Conservation (phyloP, 2,113 vertebrate species). For the Odobenus rosmarus region DNA sequence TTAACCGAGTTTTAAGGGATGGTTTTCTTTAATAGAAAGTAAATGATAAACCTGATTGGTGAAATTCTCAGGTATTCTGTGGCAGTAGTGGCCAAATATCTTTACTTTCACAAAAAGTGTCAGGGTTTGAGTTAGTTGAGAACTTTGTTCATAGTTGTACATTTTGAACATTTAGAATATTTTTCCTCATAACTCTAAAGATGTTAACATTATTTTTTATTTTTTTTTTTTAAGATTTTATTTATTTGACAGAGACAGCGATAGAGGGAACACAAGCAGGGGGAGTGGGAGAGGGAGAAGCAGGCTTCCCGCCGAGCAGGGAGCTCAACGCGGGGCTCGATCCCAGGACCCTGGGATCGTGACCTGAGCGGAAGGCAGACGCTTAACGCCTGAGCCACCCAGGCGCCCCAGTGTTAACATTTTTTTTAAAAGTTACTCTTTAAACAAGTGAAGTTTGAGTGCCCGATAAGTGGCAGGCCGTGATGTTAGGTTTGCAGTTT, state of each 20-base stretch:
- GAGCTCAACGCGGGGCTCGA: too few relatives aligned
- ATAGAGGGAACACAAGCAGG: too few relatives aligned
- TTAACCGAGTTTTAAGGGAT: background rate
- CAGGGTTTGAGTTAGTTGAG: background rate
- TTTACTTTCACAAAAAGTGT: background rate
- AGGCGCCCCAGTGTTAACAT: too few relatives aligned
- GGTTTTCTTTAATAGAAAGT: conserved; percentile 14
- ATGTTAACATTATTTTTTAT: background rate
- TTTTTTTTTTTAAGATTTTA: too few relatives aligned
- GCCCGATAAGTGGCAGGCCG: background rate
- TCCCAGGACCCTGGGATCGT: too few relatives aligned
- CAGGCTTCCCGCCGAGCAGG: too few relatives aligned
- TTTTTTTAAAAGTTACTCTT: background rate
- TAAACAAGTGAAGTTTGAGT: background rate
- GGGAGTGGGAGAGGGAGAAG: too few relatives aligned
- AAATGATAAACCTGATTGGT: background rate
- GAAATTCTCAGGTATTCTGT: background rate
- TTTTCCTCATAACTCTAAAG: conserved; percentile 8
- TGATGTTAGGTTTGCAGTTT: background rate
- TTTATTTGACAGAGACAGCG: too few relatives aligned
- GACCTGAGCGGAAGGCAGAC: too few relatives aligned
- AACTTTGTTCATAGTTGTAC: background rate
- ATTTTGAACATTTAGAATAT: background rate
- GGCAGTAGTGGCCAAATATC: background rate
- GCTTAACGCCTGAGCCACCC: too few relatives aligned